Evolutionary conservation across 2,797 vertebrate species (phyloP).

Genomic region (Linurgus olivaceus): DNA sequence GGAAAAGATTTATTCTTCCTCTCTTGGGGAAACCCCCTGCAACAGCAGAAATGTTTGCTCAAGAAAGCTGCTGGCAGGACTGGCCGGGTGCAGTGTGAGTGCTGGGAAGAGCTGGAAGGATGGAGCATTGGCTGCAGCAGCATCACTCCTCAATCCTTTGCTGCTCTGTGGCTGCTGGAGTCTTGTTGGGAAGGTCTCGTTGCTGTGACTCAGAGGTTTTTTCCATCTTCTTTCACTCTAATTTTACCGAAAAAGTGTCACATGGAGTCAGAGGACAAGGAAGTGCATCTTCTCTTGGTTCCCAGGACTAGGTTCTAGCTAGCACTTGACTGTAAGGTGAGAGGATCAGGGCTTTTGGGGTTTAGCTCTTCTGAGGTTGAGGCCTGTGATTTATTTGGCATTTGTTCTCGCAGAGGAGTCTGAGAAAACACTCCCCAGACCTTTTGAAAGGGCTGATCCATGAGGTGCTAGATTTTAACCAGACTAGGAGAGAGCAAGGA

Average conservation of each 20-base stretch:
- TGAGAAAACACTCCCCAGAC: background rate
- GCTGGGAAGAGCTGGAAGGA: background rate
- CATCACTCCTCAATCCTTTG: background rate
- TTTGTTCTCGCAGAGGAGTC: background rate
- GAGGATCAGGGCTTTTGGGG: background rate
- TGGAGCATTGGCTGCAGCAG: background rate
- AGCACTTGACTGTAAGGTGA: background rate
- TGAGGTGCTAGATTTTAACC: background rate
- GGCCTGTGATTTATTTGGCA: background rate
- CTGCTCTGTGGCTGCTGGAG: background rate
- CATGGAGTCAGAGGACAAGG: background rate
- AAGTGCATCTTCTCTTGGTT: background rate
- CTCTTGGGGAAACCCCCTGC: background rate
- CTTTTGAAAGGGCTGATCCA: background rate
- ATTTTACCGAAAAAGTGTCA: background rate
- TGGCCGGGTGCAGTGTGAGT: background rate
- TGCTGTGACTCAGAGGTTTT: background rate
- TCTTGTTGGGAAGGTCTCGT: background rate
- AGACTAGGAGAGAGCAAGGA: background rate
- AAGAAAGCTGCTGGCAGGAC: background rate
- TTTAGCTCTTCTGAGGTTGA: background rate
- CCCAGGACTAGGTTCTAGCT: background rate
- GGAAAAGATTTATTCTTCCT: background rate
- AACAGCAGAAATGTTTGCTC: background rate
- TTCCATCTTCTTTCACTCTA: background rate